Percentiles rank a stretch among this genome's conserved stretches.
phyloP scores from a whole-genome alignment of 2,113 vertebrate genomes.

The Phoenicopterus ruber region DNA sequence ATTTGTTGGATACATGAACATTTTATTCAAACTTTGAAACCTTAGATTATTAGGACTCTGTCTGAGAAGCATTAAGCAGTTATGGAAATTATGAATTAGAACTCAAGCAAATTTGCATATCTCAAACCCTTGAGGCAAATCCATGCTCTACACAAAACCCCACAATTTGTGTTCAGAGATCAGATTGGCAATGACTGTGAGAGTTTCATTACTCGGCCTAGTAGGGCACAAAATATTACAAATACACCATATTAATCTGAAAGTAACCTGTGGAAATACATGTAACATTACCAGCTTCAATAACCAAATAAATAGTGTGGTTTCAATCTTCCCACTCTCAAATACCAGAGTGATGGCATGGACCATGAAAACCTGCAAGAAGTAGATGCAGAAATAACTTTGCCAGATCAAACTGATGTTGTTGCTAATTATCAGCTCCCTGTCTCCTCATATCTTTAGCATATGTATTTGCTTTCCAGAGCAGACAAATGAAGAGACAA shows the following conservation, averaged over 20 bases:
- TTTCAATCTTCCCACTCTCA: not conserved
- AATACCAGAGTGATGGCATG: not conserved
- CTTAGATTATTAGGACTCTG: not conserved
- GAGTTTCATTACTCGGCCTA: not conserved
- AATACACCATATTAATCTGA: not conserved
- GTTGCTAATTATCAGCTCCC: not conserved
- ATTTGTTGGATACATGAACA: not conserved
- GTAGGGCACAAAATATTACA: not conserved
- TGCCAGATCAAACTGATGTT: not conserved
- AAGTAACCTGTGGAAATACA: not conserved
- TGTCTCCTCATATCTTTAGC: not conserved
- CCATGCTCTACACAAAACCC: not conserved
- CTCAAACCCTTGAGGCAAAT: not conserved
- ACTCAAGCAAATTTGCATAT: not conserved
- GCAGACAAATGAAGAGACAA: not conserved
- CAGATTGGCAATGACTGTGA: not conserved
- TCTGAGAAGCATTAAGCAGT: not conserved
- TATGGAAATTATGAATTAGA: not conserved
- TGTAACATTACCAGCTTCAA: not conserved
- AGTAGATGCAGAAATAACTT: not conserved
- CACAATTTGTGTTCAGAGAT: not conserved
- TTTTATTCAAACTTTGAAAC: not conserved
- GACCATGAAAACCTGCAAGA: not conserved
- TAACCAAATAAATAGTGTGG: not conserved
- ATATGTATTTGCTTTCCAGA: not conserved